phyloP scores from a whole-genome alignment of 92 coral and sea anemone species.

The Muricea muricata region DNA sequence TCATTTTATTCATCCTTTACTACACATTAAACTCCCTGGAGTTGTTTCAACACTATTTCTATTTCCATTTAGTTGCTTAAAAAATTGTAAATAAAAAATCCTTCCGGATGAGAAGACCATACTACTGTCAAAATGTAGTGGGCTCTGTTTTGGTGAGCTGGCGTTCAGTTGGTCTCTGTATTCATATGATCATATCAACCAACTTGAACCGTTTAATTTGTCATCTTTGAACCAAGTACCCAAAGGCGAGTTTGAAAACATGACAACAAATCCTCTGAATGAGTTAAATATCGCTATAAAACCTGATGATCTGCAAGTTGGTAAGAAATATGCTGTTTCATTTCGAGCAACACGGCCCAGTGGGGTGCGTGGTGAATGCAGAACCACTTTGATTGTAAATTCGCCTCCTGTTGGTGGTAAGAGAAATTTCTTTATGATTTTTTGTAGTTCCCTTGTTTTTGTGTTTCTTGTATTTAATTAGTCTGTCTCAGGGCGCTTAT shows the following conservation, averaged over 20 bases:
- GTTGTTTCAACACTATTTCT: too few relatives aligned
- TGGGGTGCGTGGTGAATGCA: conserved; percentile 73
- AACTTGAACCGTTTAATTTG: conserved; percentile 45
- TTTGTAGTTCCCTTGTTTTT: too few relatives aligned
- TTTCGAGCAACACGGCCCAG: conserved; percentile 66
- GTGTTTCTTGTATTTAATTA: too few relatives aligned
- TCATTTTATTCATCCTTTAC: too few relatives aligned
- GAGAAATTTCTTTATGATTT: too few relatives aligned
- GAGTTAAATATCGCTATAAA: conserved; percentile 67
- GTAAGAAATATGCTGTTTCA: conserved; percentile 46
- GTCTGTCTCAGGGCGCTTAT: too few relatives aligned
- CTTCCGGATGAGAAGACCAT: conserved; percentile 71
- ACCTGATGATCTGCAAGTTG: conserved; percentile 23
- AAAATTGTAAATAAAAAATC: conserved; percentile 66
- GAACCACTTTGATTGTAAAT: conserved; percentile 65
- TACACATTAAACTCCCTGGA: too few relatives aligned
- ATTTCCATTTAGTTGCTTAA: conserved; percentile 63
- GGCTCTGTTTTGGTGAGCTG: conserved; percentile 63
- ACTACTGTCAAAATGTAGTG: conserved; percentile 62
- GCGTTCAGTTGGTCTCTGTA: conserved; percentile 66
- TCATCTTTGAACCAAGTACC: conserved; percentile 21
- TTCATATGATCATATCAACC: conserved; percentile 28
- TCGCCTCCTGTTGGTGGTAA: conserved; percentile 80
- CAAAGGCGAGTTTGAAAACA: conserved; percentile 13
- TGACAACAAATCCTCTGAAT: conserved; percentile 45